phyloP scores from a whole-genome alignment of 2,888 invertebrate genomes.

The Tubulanus polymorphus region DNA sequence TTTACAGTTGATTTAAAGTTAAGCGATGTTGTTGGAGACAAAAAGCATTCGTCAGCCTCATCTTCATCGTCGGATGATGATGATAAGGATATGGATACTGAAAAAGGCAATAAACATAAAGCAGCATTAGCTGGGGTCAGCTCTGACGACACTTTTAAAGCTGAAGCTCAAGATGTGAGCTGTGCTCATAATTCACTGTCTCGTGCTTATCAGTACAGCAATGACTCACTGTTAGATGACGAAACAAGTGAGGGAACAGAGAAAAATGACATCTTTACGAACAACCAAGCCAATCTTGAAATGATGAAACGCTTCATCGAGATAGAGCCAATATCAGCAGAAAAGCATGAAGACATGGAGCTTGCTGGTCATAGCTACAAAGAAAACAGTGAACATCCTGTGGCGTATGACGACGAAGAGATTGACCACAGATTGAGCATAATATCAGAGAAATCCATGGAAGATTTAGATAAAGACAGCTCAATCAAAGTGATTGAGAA shows the following conservation, averaged over 20 bases:
- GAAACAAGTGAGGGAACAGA: not conserved
- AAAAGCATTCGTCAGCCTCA: not conserved
- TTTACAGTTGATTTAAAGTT: not conserved
- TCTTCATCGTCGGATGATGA: not conserved
- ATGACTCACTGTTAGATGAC: not conserved
- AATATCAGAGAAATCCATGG: not conserved
- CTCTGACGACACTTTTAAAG: not conserved
- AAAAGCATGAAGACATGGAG: too few relatives aligned
- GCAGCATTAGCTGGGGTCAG: not conserved
- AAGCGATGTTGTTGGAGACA: too few relatives aligned
- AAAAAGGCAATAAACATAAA: not conserved
- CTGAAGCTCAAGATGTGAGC: not conserved
- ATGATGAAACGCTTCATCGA: not conserved
- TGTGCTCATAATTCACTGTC: not conserved
- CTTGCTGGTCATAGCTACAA: not conserved
- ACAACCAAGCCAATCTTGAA: not conserved
- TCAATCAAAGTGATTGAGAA: too few relatives aligned
- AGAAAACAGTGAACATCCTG: not conserved
- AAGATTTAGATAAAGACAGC: too few relatives aligned
- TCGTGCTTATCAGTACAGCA: not conserved
- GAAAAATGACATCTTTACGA: too few relatives aligned
- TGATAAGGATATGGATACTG: not conserved
- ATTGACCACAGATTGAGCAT: not conserved
- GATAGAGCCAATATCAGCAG: not conserved
- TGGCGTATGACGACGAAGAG: not conserved